Evolutionary conservation across 2,888 invertebrate species (phyloP), one percentile per base, ranked within the genome.

Genomic region (Phasia obesa): DNA sequence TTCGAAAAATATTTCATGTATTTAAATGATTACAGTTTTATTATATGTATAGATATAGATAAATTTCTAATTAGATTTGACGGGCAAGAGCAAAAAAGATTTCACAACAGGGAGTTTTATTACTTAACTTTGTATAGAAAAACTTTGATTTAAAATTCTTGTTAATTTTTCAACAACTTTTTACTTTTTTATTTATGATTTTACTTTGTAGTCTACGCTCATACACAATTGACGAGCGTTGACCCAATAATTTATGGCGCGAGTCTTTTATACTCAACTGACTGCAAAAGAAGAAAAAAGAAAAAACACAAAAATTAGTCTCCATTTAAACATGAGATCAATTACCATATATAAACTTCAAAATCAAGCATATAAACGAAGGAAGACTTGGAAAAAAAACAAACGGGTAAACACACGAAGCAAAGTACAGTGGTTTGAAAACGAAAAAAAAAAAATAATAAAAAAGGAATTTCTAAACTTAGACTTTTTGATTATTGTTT

Each of bases 231-330:
- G 76, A 77, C 78, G 79, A 83, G 49, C 83, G 75, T 79, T 83
- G 83, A 79, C 79, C 83, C 17, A 83, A 83, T 83, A 79, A 83
- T 79, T 83, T 78, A 69, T 75, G 71, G 70, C 70, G 75, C 75
- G 25, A 60, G 75, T 71, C 57, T 60, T 51, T 47, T 35, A 38
- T 42, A 59, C 2, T 17, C 27, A 42, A 49, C 38, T 31, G 35
- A 49, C 38, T 31, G 35, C 51, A 38, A 21, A 15, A 44, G 53
- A 25, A 51, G 17, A 15, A 44, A 55, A 25, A 51, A 31, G 3
- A 35, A 35, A 35, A 35, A 35, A 35, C 0, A 35, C 9, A 35
- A 44, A 82, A 82, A 74, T 75, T 74, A 64, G 67, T 69, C 69
- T 74, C 49, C 57, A 74, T 74, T 69, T 78, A 82, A 74, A 74